Evolutionary conservation across 1,140 invertebrate species (phyloP).

Genomic region (Centruroides vittatus): DNA sequence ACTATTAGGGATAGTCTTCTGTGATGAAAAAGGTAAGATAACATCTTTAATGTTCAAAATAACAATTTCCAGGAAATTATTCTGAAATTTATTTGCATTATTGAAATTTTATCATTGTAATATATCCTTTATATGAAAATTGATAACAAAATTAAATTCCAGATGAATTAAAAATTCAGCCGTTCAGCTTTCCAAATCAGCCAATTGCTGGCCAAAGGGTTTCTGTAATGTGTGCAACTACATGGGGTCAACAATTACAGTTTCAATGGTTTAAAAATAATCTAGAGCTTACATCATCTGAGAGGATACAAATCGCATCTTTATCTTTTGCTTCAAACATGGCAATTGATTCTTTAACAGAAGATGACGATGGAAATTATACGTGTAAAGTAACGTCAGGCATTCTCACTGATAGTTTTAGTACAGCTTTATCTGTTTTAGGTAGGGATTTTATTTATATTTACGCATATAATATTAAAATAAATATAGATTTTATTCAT

Average conservation of each 20-base stretch:
- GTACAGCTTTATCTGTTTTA: neutral
- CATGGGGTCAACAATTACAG: neutral
- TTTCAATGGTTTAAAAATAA: neutral
- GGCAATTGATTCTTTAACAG: conserved; percentile 2
- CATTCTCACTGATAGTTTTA: neutral
- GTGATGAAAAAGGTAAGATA: too few species aligned
- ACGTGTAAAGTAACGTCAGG: neutral
- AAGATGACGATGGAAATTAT: conserved; percentile 12
- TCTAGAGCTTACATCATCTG: neutral
- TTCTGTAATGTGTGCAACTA: conserved; percentile 10
- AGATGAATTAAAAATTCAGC: conserved; percentile 8
- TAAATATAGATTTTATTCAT: too few species aligned
- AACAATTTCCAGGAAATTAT: too few species aligned
- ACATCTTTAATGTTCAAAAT: too few species aligned
- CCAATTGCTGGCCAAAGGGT: conserved; percentile 7
- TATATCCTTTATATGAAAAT: too few species aligned
- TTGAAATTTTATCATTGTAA: too few species aligned
- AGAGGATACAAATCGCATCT: neutral
- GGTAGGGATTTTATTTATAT: conserved; percentile 1
- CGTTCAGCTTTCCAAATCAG: conserved; percentile 4
- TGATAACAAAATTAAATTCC: too few species aligned
- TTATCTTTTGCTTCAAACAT: conserved; percentile 3
- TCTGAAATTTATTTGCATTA: too few species aligned
- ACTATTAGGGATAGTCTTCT: too few species aligned
- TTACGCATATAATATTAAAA: too few species aligned